Conservation (phyloP, 2,113 vertebrate species). For the Laticauda colubrina region DNA sequence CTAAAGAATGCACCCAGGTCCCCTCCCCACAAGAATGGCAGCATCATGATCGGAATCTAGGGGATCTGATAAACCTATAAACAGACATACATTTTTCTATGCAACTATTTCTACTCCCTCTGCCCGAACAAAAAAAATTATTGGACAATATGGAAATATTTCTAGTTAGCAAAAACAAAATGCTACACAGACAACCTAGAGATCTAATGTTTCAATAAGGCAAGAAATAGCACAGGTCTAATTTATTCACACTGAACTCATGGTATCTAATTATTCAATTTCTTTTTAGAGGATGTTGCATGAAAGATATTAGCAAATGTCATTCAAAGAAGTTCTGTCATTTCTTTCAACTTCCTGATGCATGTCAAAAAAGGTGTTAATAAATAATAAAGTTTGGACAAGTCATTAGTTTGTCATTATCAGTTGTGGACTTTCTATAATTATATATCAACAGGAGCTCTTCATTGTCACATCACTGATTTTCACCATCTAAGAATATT, state of each 20-base stretch:
- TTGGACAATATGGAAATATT: not conserved
- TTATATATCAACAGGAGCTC: conserved; percentile 60
- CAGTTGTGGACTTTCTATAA: conserved; percentile 46
- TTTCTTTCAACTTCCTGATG: conserved; percentile 16
- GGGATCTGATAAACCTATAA: not conserved
- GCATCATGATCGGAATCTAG: too few relatives aligned
- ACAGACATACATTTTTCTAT: not conserved
- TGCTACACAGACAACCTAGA: not conserved
- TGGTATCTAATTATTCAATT: not conserved
- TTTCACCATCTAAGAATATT: conserved; percentile 32
- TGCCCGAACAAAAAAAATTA: not conserved
- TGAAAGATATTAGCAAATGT: not conserved
- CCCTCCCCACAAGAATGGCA: too few relatives aligned
- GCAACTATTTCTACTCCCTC: not conserved
- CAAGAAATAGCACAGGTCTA: not conserved
- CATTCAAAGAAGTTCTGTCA: conserved; percentile 17
- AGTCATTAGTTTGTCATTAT: conserved; percentile 61
- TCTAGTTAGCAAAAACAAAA: not conserved
- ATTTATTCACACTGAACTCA: not conserved
- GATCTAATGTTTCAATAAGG: not conserved
- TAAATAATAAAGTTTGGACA: conserved; percentile 50
- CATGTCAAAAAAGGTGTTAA: conserved; percentile 44
- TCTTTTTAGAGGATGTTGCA: conserved; percentile 1
- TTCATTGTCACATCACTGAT: conserved; percentile 45
- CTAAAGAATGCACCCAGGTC: too few relatives aligned